These are phyloP conservation scores for Loriculus beryllinus DNA, from an alignment of 2,797 vertebrate species.

Conservation along the genomic window DNA sequence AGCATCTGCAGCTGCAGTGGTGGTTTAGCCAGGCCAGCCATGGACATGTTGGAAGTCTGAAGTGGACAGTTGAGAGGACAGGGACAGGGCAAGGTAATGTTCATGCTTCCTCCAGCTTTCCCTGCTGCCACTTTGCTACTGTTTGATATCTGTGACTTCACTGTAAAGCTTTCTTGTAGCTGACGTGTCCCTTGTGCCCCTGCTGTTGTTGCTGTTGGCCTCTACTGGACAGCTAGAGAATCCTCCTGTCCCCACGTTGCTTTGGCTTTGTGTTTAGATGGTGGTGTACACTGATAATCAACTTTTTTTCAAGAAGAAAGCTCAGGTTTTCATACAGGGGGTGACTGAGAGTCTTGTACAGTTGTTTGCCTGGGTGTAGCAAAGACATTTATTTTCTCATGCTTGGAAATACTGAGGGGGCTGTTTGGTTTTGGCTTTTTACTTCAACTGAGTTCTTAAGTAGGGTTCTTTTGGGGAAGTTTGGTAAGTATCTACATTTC, in stretches of 20 bases:
- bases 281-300: neutral
- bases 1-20: neutral
- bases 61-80: neutral
- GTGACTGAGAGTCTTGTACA: neutral
- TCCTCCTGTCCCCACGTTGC: neutral
- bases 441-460: neutral
- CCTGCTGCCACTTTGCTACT: neutral
- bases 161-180: neutral
- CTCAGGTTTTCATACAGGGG: neutral
- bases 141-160: neutral
- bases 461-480: neutral
- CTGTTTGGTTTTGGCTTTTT: neutral
- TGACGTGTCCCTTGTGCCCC: neutral
- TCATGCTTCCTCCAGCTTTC: neutral
- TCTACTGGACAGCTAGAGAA: neutral
- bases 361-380: neutral
- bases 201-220: neutral
- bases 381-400: neutral
- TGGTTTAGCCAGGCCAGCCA: neutral
- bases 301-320: neutral
- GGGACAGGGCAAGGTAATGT: slow-evolving; percentile 35
- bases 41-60: neutral
- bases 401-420: neutral
- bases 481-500: neutral
- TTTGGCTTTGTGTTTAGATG: neutral